Percentiles rank a stretch among this genome's conserved stretches.
Evolutionary conservation across 2,888 invertebrate species (phyloP).

Genomic region (Rosalia funebris): DNA sequence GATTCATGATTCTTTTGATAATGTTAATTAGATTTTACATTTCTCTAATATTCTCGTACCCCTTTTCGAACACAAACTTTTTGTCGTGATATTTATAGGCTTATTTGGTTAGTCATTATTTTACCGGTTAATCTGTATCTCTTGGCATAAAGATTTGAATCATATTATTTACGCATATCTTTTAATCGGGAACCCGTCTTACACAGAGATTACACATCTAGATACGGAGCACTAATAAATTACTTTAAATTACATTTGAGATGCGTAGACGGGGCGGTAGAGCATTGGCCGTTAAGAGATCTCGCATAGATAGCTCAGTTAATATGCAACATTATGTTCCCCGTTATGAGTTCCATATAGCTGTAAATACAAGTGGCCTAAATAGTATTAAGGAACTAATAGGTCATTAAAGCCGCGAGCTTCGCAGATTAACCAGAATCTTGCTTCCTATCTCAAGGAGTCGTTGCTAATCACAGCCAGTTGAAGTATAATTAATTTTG

Average conservation of each 20-base stretch:
- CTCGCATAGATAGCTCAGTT: constrained; percentile 35
- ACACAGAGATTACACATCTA: neutral
- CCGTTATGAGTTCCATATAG: constrained; percentile 17
- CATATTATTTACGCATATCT: neutral
- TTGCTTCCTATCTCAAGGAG: constrained; percentile 11
- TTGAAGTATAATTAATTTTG: neutral
- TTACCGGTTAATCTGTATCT: too few relatives aligned
- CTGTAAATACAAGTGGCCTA: constrained; percentile 22
- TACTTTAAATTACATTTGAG: constrained; percentile 35
- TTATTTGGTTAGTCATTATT: too few relatives aligned
- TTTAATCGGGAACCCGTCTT: neutral
- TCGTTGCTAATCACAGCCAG: neutral
- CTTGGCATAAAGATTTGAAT: too few relatives aligned
- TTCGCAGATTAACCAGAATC: constrained; percentile 8
- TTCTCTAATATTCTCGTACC: too few relatives aligned
- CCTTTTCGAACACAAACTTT: too few relatives aligned
- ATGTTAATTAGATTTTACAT: too few relatives aligned
- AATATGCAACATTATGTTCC: constrained; percentile 34
- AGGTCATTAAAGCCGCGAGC: constrained; percentile 13
- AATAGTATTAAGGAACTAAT: constrained; percentile 20
- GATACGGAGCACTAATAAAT: constrained; percentile 25
- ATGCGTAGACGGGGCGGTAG: constrained; percentile 35
- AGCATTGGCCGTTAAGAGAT: constrained; percentile 40
- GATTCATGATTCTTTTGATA: too few relatives aligned
- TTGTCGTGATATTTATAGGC: too few relatives aligned